These are phyloP conservation scores for Hirtodrosophila trivittata DNA, from an alignment of 2,888 invertebrate species.

Conservation along the genomic window DNA sequence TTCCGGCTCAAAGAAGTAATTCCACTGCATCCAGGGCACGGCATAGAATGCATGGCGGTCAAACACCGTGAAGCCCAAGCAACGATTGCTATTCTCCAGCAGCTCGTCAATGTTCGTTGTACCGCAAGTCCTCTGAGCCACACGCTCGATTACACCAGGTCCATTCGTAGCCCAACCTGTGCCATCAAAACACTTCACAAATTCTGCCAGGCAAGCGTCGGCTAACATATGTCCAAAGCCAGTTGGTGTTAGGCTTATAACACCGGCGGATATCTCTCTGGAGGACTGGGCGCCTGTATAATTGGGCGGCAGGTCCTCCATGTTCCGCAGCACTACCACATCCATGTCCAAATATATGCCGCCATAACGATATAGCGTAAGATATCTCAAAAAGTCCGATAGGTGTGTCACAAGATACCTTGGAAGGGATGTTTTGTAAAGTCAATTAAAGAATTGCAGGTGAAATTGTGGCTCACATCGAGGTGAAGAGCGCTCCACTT, in stretches of 20 bases:
- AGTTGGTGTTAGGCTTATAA: conserved; percentile 86
- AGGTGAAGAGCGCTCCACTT: conserved; percentile 71
- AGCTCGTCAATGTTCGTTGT: conserved; percentile 85
- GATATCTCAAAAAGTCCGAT: conserved; percentile 78
- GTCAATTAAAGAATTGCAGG: not conserved
- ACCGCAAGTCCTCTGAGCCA: conserved; percentile 85
- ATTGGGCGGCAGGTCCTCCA: conserved; percentile 83
- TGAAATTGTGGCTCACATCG: conserved; percentile 46
- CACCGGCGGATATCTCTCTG: conserved; percentile 87
- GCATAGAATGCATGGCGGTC: conserved; percentile 88
- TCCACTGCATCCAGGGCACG: conserved; percentile 86
- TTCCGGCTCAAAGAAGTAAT: conserved; percentile 85
- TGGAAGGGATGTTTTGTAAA: not conserved
- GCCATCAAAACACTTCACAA: conserved; percentile 85
- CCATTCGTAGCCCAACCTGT: conserved; percentile 85
- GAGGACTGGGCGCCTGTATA: conserved; percentile 87
- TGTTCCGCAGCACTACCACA: conserved; percentile 86
- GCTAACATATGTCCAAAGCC: conserved; percentile 86
- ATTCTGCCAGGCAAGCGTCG: conserved; percentile 85
- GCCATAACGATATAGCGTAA: conserved; percentile 89
- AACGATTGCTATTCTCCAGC: conserved; percentile 83
- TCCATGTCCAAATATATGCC: conserved; percentile 91
- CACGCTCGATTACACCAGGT: conserved; percentile 87
- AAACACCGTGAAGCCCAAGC: conserved; percentile 87
- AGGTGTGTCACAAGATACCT: conserved; percentile 73